Evolutionary conservation across 2,113 vertebrate species (phyloP).

Genomic region (Lepus timidus): DNA sequence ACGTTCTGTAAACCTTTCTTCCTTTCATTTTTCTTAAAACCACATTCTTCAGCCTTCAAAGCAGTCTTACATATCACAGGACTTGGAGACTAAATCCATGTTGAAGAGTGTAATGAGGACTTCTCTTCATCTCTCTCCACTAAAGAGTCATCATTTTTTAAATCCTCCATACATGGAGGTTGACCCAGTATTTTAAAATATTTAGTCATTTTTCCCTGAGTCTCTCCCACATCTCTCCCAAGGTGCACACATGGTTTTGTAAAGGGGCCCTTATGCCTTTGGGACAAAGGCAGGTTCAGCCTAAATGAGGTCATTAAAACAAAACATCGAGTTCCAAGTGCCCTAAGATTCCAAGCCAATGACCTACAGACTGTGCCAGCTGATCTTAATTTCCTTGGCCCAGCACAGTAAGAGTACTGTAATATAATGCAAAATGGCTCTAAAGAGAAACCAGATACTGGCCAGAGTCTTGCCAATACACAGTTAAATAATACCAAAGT

Average conservation of each 20-base stretch:
- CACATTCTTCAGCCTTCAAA: constrained; percentile 1
- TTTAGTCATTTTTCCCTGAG: constrained; percentile 60
- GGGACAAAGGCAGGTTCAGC: constrained; percentile 76
- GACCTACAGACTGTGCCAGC: constrained; percentile 77
- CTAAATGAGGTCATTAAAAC: constrained; percentile 83
- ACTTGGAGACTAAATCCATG: neutral
- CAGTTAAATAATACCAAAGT: constrained; percentile 78
- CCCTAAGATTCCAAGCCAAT: constrained; percentile 77
- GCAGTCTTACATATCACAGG: neutral
- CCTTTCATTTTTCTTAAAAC: constrained; percentile 55
- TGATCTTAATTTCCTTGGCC: constrained; percentile 81
- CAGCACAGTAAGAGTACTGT: constrained; percentile 75
- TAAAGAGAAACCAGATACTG: constrained; percentile 80
- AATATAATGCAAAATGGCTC: constrained; percentile 81
- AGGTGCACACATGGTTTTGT: constrained; percentile 62
- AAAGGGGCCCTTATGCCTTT: constrained; percentile 70
- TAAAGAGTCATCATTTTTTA: neutral
- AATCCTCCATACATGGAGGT: neutral
- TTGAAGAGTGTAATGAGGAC: neutral
- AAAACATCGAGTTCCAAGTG: constrained; percentile 79
- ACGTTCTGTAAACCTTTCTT: neutral
- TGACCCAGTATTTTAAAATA: constrained; percentile 44
- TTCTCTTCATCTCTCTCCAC: constrained; percentile 27
- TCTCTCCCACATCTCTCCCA: constrained; percentile 57
- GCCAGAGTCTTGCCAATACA: constrained; percentile 71